Evolutionary conservation across 2,888 invertebrate genomes (phyloP).

Genomic region (Allygus modestus): DNA sequence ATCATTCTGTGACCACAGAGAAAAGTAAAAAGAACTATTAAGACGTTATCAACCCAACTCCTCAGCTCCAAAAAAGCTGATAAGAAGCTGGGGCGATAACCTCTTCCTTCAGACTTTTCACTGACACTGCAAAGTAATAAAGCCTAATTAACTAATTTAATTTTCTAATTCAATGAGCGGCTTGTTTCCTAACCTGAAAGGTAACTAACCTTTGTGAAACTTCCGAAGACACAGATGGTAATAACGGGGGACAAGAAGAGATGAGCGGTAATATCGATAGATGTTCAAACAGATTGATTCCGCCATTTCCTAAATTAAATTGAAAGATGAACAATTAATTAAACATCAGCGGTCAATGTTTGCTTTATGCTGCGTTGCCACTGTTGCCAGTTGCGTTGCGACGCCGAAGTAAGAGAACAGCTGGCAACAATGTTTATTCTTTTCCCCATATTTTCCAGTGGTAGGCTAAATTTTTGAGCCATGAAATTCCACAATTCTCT

Average conservation of each 20-base stretch:
- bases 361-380: too few relatives aligned
- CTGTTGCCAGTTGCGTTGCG: too few relatives aligned
- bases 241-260: background rate
- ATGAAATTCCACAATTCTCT: too few relatives aligned
- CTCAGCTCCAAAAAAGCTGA: conserved; percentile 44
- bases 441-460: too few relatives aligned
- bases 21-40: conserved; percentile 17
- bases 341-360: background rate
- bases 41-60: conserved; percentile 40
- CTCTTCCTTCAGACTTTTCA: conserved; percentile 42
- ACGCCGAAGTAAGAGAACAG: too few relatives aligned
- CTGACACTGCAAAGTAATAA: conserved; percentile 29
- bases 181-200: background rate
- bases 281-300: background rate
- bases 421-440: too few relatives aligned
- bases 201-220: background rate
- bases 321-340: background rate
- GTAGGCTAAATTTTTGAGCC: too few relatives aligned
- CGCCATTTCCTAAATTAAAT: background rate
- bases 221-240: background rate
- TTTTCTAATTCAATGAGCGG: background rate
- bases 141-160: conserved; percentile 47
- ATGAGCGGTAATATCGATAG: background rate
- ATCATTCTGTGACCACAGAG: conserved; percentile 58
- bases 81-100: conserved; percentile 49